These are phyloP conservation scores for Tupaia chinensis DNA, from an alignment of 2,113 vertebrate genomes.

Conservation along the genomic window DNA sequence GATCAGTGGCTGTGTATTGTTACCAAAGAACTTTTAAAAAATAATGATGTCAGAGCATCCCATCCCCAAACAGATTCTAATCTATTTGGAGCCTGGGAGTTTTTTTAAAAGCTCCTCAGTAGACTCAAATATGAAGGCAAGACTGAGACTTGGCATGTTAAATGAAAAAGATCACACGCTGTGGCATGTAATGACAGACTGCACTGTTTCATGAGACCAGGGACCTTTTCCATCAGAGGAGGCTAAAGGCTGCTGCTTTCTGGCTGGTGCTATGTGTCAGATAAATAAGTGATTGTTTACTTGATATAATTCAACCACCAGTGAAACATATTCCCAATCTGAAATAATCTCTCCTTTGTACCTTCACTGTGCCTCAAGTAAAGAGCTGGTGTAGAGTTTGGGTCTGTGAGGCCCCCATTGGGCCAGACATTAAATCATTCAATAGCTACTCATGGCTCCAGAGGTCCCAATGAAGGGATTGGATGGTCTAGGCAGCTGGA, in stretches of 20 bases:
- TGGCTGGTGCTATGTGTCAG: neutral
- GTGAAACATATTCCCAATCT: neutral
- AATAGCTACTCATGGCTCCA: neutral
- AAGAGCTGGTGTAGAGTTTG: neutral
- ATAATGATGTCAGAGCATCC: neutral
- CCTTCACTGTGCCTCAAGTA: neutral
- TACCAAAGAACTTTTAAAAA: slow-evolving; percentile 10
- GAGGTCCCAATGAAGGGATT: neutral
- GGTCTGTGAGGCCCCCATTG: neutral
- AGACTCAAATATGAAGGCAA: neutral
- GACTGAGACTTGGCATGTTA: neutral
- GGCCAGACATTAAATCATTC: neutral
- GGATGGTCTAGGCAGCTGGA: neutral
- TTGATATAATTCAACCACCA: neutral
- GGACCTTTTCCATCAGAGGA: neutral
- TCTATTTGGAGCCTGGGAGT: neutral
- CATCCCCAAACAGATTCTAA: neutral
- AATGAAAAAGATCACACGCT: neutral
- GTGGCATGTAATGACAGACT: accelerated
- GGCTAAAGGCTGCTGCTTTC: neutral
- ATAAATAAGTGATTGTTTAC: neutral
- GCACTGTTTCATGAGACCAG: neutral
- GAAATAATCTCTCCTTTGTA: neutral
- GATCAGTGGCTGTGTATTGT: neutral
- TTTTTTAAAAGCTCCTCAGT: neutral